These are phyloP conservation scores for Stichodactyla helianthus DNA, from an alignment of 64 coral and sea anemone genomes.

Conservation along the genomic window DNA sequence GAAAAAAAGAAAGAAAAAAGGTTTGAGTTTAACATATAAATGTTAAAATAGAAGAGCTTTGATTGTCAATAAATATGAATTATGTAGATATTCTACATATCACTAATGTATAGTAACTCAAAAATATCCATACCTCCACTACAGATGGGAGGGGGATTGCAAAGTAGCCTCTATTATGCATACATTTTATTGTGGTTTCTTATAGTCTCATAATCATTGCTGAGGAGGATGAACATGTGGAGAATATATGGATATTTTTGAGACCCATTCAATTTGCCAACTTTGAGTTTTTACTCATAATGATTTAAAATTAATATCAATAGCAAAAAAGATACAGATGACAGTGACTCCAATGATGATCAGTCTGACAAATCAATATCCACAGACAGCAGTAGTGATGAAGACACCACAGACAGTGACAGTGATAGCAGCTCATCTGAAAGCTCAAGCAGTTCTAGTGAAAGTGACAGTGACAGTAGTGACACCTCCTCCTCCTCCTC, in stretches of 20 bases:
- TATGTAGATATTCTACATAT: too few relatives aligned
- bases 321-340: conserved; percentile 44
- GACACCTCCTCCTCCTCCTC: not conserved
- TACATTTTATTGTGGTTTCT: too few relatives aligned
- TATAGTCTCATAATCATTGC: too few relatives aligned
- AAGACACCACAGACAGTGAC: conserved; percentile 7
- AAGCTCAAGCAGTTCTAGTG: conserved; percentile 29
- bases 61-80: too few relatives aligned
- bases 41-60: too few relatives aligned
- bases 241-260: too few relatives aligned
- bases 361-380: conserved; percentile 40
- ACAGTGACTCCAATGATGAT: conserved; percentile 48
- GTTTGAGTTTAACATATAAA: not conserved
- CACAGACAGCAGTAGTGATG: conserved; percentile 28
- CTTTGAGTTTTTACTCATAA: too few relatives aligned
- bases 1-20: not conserved
- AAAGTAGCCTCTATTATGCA: too few relatives aligned
- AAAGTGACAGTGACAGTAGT: conserved; percentile 37
- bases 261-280: not conserved
- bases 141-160: too few relatives aligned
- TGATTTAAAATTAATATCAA: not conserved
- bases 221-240: too few relatives aligned
- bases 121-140: too few relatives aligned
- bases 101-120: too few relatives aligned
- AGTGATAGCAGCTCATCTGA: conserved; percentile 26